Evolutionary conservation across 2,888 invertebrate species (phyloP).

Genomic region (Drosophila picticornis): DNA sequence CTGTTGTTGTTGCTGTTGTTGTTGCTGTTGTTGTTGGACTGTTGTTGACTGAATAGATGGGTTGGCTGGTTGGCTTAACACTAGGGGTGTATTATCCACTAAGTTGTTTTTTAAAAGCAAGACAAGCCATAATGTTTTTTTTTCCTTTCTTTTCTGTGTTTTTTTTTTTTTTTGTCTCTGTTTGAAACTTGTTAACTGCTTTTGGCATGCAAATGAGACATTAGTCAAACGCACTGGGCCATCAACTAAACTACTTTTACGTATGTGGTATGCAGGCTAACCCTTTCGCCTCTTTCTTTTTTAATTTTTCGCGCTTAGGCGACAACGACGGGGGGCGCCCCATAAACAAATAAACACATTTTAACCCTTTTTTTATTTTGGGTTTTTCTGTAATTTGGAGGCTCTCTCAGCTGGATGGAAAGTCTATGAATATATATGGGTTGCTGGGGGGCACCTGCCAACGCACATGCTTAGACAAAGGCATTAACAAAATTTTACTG

Average conservation of each 20-base stretch:
- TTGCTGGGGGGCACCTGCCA: constrained; percentile 62
- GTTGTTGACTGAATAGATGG: constrained; percentile 34
- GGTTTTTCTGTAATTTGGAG: constrained; percentile 17
- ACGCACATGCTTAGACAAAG: constrained; percentile 74
- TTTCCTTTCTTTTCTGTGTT: constrained; percentile 12
- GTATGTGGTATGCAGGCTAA: constrained; percentile 14
- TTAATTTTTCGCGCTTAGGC: constrained; percentile 9
- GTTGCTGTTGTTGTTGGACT: constrained; percentile 3
- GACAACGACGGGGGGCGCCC: constrained; percentile 61
- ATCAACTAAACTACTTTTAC: constrained; percentile 52
- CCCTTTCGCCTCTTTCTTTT: constrained; percentile 38
- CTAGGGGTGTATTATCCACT: constrained; percentile 80
- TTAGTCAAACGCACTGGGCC: constrained; percentile 80
- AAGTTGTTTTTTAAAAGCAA: constrained; percentile 82
- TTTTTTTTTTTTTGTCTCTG: not conserved
- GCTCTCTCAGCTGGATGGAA: constrained; percentile 28
- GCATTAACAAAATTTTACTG: constrained; percentile 83
- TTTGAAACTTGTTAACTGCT: constrained; percentile 78
- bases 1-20: constrained; percentile 18
- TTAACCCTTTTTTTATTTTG: constrained; percentile 66
- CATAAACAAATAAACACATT: constrained; percentile 82
- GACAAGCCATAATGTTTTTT: constrained; percentile 74
- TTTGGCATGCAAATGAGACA: constrained; percentile 82
- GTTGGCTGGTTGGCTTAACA: constrained; percentile 70
- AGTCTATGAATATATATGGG: not conserved